These are phyloP conservation scores for Phylloscopus trochiloides DNA, from an alignment of 2,113 vertebrate species.

Conservation along the genomic window DNA sequence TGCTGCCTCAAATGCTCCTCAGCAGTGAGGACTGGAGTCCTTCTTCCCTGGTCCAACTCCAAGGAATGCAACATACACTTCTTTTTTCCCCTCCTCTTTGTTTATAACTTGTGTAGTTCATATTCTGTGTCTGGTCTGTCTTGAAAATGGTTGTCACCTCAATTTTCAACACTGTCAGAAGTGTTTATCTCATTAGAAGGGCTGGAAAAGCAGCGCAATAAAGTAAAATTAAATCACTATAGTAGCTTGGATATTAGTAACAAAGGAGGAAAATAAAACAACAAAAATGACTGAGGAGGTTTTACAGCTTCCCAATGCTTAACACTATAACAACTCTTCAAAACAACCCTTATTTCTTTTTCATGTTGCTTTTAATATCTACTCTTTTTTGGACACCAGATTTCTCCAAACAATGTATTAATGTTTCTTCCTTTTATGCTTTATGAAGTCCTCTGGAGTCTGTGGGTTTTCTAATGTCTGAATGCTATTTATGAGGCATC, in stretches of 20 bases:
- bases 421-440: background rate
- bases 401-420: background rate
- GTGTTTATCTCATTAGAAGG: conserved; percentile 45
- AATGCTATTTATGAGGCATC: background rate
- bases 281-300: conserved; percentile 10
- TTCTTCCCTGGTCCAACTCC: background rate
- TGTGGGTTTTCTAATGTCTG: background rate
- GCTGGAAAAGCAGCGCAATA: conserved; percentile 35
- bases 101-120: background rate
- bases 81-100: accelerated
- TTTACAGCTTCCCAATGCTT: background rate
- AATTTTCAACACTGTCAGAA: conserved; percentile 4
- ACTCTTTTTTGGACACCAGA: background rate
- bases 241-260: conserved; percentile 33
- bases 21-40: background rate
- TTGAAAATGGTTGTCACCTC: conserved; percentile 32
- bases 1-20: background rate
- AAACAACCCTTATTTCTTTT: background rate
- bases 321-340: background rate
- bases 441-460: background rate
- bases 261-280: conserved; percentile 39
- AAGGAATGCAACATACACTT: background rate
- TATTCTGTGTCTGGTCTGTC: background rate
- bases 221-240: conserved; percentile 57
- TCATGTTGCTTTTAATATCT: background rate